Evolutionary conservation across 2,113 vertebrate genomes (phyloP), one percentile per base, ranked within the genome.

Genomic region (Calidris pygmaea): DNA sequence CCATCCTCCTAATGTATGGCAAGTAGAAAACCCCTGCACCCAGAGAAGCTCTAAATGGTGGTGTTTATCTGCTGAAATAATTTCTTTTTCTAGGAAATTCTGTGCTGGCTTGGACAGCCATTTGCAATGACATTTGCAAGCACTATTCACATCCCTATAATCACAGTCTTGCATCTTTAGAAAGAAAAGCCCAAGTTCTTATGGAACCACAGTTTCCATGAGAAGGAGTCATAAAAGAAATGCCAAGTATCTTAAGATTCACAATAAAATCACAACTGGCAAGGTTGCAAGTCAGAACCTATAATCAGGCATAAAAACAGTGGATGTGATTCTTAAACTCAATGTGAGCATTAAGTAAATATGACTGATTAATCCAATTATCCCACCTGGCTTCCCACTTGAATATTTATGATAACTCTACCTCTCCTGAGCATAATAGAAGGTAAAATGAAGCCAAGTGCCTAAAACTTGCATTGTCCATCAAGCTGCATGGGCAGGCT

Each of bases 321-420:
- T 26, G 41, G 47, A 68, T 34, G 12, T 56, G 29, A 43, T 85
- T 84, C 77, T 84, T 77, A 89, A 82, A 68, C n/a, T 86, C 55
- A 15, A 14, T 43, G 24, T 47, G 26, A 85, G 12, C 24, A 83
- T 71, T 87, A 90, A 87, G 65, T 76, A 93, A 96, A 96, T 93
- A 91, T 43, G 67, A 93, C 58, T 63, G 32, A 91, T 72, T 70
- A 82, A 84, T 82, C n/a, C 47, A 94, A 10, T 62, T 94, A 87
- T 65, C 37, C 53, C 39, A 93, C 39, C 18, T 91, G 58, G 14
- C 47, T 94, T 65, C 29, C n/a, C 41, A 81, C 53, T 76, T 82
- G 50, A 96, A 95, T 92, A 91, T 94, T 96, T 95, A 81, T 71
- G 41, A 85, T n/a, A 96, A 91, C 37, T 48, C 19, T 35, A 86